These are phyloP conservation scores for Timema podura DNA, from an alignment of 2,888 invertebrate species.

Conservation along the genomic window DNA sequence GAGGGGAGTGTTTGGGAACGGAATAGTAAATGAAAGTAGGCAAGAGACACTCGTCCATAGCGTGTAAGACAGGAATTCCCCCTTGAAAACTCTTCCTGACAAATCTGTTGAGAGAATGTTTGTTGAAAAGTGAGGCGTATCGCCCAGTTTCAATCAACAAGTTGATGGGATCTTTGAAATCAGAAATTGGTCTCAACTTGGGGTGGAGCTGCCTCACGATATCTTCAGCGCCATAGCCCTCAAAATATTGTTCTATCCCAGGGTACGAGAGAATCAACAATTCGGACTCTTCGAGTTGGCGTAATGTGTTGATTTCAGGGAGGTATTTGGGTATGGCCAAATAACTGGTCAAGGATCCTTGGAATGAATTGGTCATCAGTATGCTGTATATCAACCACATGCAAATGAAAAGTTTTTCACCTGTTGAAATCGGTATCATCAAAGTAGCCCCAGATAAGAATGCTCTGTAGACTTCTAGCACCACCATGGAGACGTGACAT, in stretches of 20 bases:
- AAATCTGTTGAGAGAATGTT: background rate
- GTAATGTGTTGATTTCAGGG: conserved; percentile 45
- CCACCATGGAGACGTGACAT: background rate
- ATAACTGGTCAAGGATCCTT: conserved; percentile 46
- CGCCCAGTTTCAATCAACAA: background rate
- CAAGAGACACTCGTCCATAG: conserved; percentile 47
- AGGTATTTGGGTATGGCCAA: conserved; percentile 46
- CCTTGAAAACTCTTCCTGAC: conserved; percentile 32
- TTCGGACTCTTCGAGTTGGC: conserved; percentile 44
- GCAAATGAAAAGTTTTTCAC: conserved; percentile 43
- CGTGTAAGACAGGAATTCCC: conserved; percentile 42
- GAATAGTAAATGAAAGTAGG: conserved; percentile 46
- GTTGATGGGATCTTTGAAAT: background rate
- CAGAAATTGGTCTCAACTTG: background rate
- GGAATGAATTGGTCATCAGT: conserved; percentile 44
- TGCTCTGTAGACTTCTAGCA: background rate
- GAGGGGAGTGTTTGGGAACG: conserved; percentile 46
- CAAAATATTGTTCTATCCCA: background rate
- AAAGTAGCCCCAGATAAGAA: background rate
- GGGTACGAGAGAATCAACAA: conserved; percentile 41
- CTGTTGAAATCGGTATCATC: background rate
- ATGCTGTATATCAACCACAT: conserved; percentile 43
- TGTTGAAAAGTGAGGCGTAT: background rate
- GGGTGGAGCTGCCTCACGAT: background rate
- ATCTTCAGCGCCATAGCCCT: conserved; percentile 21